Evolutionary conservation across 23 tunicate species (phyloP), one percentile per base, ranked within the genome.

Genomic region (Halocynthia roretzi): DNA sequence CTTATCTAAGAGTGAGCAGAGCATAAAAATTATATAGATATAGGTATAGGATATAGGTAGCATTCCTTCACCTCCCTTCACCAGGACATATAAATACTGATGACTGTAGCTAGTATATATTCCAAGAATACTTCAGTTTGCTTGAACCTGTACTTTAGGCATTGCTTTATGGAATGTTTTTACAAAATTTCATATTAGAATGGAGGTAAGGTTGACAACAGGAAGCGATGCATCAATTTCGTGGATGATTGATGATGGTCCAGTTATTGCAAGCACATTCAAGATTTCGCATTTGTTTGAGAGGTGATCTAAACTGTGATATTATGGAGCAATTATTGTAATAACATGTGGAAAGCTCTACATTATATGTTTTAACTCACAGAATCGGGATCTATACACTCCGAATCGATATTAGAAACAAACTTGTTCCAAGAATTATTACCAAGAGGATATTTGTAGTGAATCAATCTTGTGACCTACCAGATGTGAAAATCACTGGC

Each of bases 401-500:
- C 17, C 78, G 56, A 12, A 54, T 56, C 17, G 56, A 74, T 31
- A 62, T 86, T 7, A 70, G 71, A 54, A 86, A 86, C 55, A 68
- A 53, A 53, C 73, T 74, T 7, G 80, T 71, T 20, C 23, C 76
- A 5, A 15, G 67, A 8, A 81, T 61, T 15, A 53, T 51, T n/a
- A 75, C n/a, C 12, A 68, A 81, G 31, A 9, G 52, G 20, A 75
- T 86, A 7, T 86, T 80, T 75, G 91, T 81, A 10, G 76, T 73
- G 67, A 71, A 81, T 8, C 50, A 74, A 6, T 8, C 57, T 51
- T 86, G 91, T 60, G 53, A 60, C 7, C 11, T 75, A 8, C 85
- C 85, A 60, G 54, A n/a, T 62, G 44, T 73, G 12, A 50, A 31
- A 21, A 74, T 82, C 8, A 22, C 63, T 4, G 40, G 71, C 40